These are phyloP conservation scores for Achatina immaculata DNA, from an alignment of 1,140 invertebrate species.

Conservation along the genomic window DNA sequence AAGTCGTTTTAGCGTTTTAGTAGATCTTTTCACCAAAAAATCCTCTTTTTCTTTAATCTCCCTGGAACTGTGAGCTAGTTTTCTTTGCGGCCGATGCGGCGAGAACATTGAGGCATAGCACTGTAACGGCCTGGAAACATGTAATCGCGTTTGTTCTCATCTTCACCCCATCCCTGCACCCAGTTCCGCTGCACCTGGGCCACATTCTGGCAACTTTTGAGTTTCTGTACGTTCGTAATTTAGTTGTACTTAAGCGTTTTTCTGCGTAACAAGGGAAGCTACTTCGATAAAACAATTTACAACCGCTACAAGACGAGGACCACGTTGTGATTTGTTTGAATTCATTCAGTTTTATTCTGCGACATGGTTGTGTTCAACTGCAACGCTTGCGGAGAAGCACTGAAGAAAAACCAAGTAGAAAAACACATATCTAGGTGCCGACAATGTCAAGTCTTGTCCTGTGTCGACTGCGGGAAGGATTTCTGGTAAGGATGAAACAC, in stretches of 20 bases:
- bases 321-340: neutral
- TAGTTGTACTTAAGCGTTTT: neutral
- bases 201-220: no score
- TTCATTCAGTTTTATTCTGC: neutral
- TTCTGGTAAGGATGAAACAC: conserved; percentile 76
- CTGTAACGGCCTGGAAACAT: no score
- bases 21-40: no score
- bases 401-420: conserved; percentile 92
- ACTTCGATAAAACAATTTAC: neutral
- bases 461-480: conserved; percentile 92
- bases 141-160: no score
- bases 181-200: neutral
- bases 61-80: no score
- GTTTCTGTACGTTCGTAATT: neutral
- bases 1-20: no score
- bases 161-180: neutral
- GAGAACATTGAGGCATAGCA: no score
- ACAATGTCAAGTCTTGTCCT: conserved; percentile 77
- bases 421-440: conserved; percentile 81
- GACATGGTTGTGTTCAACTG: conserved; percentile 93
- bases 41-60: no score
- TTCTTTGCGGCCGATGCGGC: no score
- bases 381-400: conserved; percentile 86
- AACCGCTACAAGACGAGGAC: neutral
- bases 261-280: neutral